phyloP scores from a whole-genome alignment of 2,113 vertebrate species.

The Heterotis niloticus region DNA sequence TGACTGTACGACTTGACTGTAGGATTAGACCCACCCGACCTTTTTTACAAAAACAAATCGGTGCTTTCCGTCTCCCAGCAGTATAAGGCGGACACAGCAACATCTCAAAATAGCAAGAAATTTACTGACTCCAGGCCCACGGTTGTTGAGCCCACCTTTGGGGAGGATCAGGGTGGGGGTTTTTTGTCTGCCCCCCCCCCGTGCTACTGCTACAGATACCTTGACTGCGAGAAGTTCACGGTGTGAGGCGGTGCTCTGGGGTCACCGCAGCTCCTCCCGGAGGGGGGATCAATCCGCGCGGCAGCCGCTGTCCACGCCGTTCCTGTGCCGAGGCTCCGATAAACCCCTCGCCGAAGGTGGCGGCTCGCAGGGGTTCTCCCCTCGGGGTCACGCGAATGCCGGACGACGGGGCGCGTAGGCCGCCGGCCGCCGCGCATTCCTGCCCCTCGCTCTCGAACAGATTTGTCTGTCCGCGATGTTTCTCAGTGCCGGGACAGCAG shows the following conservation, averaged over 20 bases:
- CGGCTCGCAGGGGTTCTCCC: constrained; percentile 68
- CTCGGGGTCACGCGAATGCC: constrained; percentile 1
- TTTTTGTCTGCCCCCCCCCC: constrained; percentile 54
- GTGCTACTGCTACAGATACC: constrained; percentile 62
- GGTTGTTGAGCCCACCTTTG: constrained; percentile 30
- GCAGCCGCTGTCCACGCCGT: constrained; percentile 65
- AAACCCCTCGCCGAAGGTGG: constrained; percentile 76
- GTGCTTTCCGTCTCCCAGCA: neutral
- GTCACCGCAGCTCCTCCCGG: constrained; percentile 78
- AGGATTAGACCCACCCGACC: too few species aligned
- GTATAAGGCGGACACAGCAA: neutral
- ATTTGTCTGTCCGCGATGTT: constrained; percentile 67
- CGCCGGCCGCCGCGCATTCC: constrained; percentile 78
- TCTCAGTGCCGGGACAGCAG: constrained; percentile 60
- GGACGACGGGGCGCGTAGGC: constrained; percentile 41
- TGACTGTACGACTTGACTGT: too few species aligned
- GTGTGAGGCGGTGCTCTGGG: constrained; percentile 62
- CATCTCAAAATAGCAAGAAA: constrained; percentile 35
- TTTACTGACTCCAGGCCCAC: constrained; percentile 11
- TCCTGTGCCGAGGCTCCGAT: constrained; percentile 82
- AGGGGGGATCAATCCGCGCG: constrained; percentile 70
- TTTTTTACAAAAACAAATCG: neutral
- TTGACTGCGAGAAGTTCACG: constrained; percentile 59
- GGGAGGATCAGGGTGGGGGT: constrained; percentile 41
- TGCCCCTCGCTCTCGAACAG: constrained; percentile 65